A percentile compares a stretch with the other conserved stretches of the same genome.
Evolutionary conservation across 37 sponge, comb jelly and placozoan genomes (phyloP).

Genomic region (Beroe forskalii): DNA sequence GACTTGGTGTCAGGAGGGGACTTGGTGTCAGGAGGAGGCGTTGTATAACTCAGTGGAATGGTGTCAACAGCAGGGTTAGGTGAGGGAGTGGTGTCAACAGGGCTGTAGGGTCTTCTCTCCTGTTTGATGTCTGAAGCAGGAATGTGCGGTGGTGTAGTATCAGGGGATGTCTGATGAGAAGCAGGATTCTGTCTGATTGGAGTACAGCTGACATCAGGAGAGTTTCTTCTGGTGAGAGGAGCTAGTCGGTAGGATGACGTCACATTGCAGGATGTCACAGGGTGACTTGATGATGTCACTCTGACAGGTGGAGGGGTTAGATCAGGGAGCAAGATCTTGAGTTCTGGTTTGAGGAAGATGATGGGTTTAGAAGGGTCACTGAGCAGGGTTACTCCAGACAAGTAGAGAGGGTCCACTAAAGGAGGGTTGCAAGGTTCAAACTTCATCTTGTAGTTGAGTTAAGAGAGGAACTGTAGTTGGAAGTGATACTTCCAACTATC

Average conservation of each 20-base stretch:
- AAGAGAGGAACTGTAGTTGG: too few species aligned
- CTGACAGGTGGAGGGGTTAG: constrained; percentile 1
- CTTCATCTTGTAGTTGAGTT: constrained; percentile 32
- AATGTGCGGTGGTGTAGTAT: not conserved
- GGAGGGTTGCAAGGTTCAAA: constrained; percentile 65
- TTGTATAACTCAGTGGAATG: not conserved
- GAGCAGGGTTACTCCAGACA: not conserved
- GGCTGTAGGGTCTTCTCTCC: not conserved
- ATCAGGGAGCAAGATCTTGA: constrained; percentile 17
- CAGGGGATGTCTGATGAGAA: too few species aligned
- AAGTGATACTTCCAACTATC: too few species aligned
- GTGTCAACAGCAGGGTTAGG: not conserved
- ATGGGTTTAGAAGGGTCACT: not conserved
- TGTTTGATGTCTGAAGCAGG: not conserved
- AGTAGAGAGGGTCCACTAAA: constrained; percentile 22
- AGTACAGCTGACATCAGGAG: too few species aligned
- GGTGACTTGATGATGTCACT: not conserved
- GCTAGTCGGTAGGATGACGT: not conserved
- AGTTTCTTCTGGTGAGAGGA: not conserved
- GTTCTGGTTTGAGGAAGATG: not conserved
- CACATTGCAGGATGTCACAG: not conserved
- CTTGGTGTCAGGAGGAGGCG: not conserved
- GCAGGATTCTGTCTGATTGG: too few species aligned
- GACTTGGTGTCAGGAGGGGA: not conserved
- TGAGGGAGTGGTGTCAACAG: not conserved